Base-by-base conservation (phyloP, 2,797 vertebrate genomes). In the Hemibagrus guttatus region DNA sequence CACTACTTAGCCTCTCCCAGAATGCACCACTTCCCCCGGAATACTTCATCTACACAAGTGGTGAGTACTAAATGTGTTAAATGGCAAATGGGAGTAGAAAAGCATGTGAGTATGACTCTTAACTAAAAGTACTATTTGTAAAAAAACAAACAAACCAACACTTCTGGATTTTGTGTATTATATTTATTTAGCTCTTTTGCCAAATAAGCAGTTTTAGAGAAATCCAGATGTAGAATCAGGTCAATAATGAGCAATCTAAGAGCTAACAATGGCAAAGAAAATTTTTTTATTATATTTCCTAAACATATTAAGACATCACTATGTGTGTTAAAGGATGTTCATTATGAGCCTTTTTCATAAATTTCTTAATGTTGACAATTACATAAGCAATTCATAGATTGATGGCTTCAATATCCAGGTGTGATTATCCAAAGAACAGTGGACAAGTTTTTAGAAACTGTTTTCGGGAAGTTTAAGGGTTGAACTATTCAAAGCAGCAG, bases 1-100 rank as follows among this genome's bases (percentile, higher is more conserved):
- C 98, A 98, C 95, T 99, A 99, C 94, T 92, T 99, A 93, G 96
- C 97, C 6, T 97, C 97, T 84, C 97, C 98, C 90, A 96, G 97
- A 92, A 96, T 99, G 95, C 98, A 99, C 93, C 98, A 99, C 92
- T 98, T 99, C 85, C 97, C 97, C 88, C 96, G 98, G 93, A 99
- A 96, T 94, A 97, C 97, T 88, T 97, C 98, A 90, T 97, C 97
- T 83, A 96, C 98, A 3, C 98, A 99, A 95, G 97, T 99, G 97
- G 98, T 99, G 93, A 97, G 97, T 85, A 46, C 2, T 16, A 6
- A 59, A 16, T 61, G 49, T 72, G 49, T 71, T 35, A 17, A 21
- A 28, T 14, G 46, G 16, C 16, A 56, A 56, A 17, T 78, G 75
- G 8, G 52, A 21, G 75, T 78, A 7, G 23, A 26, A 39, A 56